Evolutionary conservation across 2,113 vertebrate species (phyloP).

Genomic region (Haemorhous mexicanus): DNA sequence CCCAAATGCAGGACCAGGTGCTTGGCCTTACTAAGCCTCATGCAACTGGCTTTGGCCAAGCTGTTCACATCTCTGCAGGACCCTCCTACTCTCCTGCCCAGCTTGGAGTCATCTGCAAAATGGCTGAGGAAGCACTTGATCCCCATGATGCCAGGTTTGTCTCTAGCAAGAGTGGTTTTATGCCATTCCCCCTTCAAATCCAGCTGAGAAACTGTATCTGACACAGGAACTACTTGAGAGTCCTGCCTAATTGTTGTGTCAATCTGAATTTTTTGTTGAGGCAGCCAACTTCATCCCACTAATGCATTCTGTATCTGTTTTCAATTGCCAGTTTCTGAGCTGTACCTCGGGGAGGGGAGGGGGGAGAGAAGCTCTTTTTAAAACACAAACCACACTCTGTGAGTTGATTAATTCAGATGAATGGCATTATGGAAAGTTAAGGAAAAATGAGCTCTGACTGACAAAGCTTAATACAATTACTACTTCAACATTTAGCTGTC

Average conservation of each 20-base stretch:
- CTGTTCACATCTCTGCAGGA: neutral
- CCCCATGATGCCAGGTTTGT: neutral
- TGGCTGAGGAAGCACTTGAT: neutral
- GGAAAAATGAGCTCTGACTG: neutral
- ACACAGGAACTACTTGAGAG: neutral
- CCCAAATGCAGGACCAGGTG: fast-evolving
- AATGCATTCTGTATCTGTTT: slow-evolving; percentile 19
- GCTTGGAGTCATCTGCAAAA: neutral
- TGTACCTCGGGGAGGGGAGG: neutral
- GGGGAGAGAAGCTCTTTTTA: neutral
- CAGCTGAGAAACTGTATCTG: neutral
- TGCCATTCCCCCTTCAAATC: neutral
- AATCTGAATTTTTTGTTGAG: slow-evolving; percentile 29
- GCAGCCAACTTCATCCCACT: neutral
- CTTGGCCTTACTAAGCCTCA: neutral
- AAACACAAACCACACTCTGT: neutral
- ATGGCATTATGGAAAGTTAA: neutral
- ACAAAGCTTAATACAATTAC: slow-evolving; percentile 9
- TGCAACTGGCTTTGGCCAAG: fast-evolving
- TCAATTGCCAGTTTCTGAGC: slow-evolving; percentile 8
- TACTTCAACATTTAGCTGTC: neutral
- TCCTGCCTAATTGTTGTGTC: neutral
- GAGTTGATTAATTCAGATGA: slow-evolving; percentile 25
- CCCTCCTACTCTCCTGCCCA: neutral
- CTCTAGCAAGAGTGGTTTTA: neutral